These are phyloP conservation scores for Vandiemenella viatica DNA, from an alignment of 2,888 invertebrate species.

Conservation along the genomic window DNA sequence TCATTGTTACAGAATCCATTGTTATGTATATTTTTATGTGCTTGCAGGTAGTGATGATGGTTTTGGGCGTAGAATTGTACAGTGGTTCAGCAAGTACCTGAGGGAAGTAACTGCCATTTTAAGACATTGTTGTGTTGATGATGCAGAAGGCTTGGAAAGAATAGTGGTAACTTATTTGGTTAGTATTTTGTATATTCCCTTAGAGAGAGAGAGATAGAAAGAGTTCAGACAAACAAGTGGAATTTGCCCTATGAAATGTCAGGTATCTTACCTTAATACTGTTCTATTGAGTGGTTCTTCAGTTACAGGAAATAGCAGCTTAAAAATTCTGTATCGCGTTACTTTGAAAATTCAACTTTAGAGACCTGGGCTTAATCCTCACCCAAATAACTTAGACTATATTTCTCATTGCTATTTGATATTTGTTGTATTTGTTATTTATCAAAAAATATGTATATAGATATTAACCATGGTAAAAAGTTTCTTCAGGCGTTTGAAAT, in stretches of 20 bases:
- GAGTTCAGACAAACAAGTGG: neutral
- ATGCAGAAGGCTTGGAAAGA: conserved; percentile 24
- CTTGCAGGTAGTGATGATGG: conserved; percentile 20
- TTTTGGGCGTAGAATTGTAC: conserved; percentile 25
- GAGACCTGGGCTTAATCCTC: no score
- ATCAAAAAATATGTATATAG: no score
- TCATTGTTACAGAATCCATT: neutral
- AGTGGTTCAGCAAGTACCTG: conserved; percentile 22
- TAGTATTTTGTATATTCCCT: conserved; percentile 19
- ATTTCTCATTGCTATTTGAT: no score
- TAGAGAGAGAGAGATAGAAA: no score
- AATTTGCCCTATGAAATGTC: neutral
- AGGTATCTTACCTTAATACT: neutral
- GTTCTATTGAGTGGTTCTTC: no score
- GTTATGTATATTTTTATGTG: neutral
- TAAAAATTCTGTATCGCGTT: no score
- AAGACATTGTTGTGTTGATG: conserved; percentile 27
- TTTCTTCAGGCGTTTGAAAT: no score
- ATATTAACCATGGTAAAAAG: no score
- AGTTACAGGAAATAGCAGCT: no score
- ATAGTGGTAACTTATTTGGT: conserved; percentile 28
- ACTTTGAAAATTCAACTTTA: no score
- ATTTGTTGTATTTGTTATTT: no score
- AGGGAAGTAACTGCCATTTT: conserved; percentile 26
- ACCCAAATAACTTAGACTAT: no score